Conservation (phyloP, 2,888 invertebrate genomes). For the Schizaphis graminum region DNA sequence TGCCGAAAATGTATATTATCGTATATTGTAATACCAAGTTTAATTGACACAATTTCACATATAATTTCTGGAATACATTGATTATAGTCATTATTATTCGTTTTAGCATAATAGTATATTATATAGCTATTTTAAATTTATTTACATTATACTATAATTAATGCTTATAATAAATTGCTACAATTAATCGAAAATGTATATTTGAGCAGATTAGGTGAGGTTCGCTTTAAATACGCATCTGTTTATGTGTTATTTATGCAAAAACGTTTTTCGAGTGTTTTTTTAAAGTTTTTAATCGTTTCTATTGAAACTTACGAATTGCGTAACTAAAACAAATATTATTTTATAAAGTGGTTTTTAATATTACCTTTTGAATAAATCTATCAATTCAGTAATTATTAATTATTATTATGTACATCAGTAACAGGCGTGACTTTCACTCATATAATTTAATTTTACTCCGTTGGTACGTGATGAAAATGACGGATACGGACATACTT, state of each 20-base stretch:
- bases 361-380: neutral
- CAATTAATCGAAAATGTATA: neutral
- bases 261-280: neutral
- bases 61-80: neutral
- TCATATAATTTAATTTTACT: neutral
- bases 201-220: neutral
- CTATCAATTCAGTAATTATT: neutral
- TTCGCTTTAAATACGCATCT: neutral
- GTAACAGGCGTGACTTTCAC: neutral
- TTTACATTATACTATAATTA: neutral
- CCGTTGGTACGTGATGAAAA: neutral
- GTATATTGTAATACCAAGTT: neutral
- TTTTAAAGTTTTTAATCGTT: neutral
- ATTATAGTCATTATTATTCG: neutral
- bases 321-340: neutral
- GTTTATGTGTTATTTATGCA: neutral
- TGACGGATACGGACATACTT: neutral
- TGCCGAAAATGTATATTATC: neutral
- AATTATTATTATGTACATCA: constrained; percentile 1
- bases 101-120: neutral
- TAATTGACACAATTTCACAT: neutral
- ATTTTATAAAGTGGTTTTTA: neutral
- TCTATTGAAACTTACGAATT: neutral
- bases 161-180: neutral
- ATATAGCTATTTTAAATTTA: neutral